A percentile compares a stretch with the other conserved stretches of the same genome.
Conservation (phyloP, 2,888 invertebrate genomes). For the Synanthedon vespiformis region DNA sequence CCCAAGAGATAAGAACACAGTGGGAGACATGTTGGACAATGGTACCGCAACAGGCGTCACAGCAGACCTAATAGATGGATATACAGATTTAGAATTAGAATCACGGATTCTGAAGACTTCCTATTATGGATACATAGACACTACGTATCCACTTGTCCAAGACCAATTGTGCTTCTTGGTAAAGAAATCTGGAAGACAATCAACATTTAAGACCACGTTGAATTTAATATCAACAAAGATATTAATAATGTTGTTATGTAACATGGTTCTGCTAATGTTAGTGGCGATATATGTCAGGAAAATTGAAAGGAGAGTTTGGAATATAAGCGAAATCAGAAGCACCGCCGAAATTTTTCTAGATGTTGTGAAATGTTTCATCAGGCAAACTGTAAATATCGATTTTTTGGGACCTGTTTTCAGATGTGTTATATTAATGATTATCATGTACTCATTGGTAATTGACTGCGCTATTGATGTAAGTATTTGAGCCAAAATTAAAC, state of each 20-base stretch:
- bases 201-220: constrained; percentile 53
- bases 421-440: constrained; percentile 32
- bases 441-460: constrained; percentile 52
- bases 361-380: constrained; percentile 49
- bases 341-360: constrained; percentile 33
- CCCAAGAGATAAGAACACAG: constrained; percentile 50
- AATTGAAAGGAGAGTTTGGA: constrained; percentile 32
- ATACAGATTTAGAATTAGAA: constrained; percentile 66
- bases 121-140: constrained; percentile 62
- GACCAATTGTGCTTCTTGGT: constrained; percentile 70
- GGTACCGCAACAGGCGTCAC: constrained; percentile 60
- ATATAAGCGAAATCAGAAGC: constrained; percentile 23
- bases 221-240: constrained; percentile 40
- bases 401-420: constrained; percentile 47
- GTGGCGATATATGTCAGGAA: constrained; percentile 31
- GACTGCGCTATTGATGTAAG: constrained; percentile 59
- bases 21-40: constrained; percentile 49
- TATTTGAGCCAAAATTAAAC: constrained; percentile 9
- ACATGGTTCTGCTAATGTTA: constrained; percentile 26
- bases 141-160: constrained; percentile 60
- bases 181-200: constrained; percentile 57
- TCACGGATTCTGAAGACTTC: constrained; percentile 63
- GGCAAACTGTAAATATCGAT: constrained; percentile 49
- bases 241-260: constrained; percentile 32
- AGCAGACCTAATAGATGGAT: constrained; percentile 54